Conservation (phyloP, 2,888 invertebrate genomes). For the Odontothrips loti region DNA sequence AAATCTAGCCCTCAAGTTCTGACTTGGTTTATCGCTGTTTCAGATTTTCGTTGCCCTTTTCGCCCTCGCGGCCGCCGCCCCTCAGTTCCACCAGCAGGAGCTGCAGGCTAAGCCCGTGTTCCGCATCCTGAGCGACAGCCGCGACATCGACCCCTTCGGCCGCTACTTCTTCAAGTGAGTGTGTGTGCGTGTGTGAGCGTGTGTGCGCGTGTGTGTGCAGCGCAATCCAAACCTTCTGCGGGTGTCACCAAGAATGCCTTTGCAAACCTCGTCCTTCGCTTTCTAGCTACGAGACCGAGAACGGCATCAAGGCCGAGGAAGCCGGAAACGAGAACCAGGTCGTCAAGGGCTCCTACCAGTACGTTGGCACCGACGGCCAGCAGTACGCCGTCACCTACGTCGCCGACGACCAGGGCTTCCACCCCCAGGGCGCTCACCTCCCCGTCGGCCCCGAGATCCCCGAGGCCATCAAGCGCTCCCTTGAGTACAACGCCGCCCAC, state of each 20-base stretch:
- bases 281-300: slow-evolving; percentile 11
- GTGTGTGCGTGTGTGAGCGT: background rate
- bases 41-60: background rate
- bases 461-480: slow-evolving; percentile 6
- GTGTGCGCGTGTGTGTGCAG: too few species aligned
- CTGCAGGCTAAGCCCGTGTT: background rate
- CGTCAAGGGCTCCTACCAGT: slow-evolving; percentile 7
- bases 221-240: background rate
- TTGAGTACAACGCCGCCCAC: background rate
- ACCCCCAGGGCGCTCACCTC: slow-evolving; percentile 11
- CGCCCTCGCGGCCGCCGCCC: slow-evolving; percentile 12
- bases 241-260: background rate
- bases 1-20: too few species aligned
- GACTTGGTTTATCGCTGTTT: too few species aligned
- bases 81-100: slow-evolving; percentile 6
- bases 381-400: background rate
- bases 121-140: slow-evolving; percentile 17
- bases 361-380: background rate
- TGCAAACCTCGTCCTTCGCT: background rate
- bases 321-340: background rate
- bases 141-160: slow-evolving; percentile 3
- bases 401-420: background rate
- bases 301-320: slow-evolving; percentile 16
- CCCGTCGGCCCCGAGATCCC: slow-evolving; percentile 14
- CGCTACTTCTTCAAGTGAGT: background rate